Conservation (phyloP, 53 echinoderm and acorn worm species). For the Crossaster papposus region DNA sequence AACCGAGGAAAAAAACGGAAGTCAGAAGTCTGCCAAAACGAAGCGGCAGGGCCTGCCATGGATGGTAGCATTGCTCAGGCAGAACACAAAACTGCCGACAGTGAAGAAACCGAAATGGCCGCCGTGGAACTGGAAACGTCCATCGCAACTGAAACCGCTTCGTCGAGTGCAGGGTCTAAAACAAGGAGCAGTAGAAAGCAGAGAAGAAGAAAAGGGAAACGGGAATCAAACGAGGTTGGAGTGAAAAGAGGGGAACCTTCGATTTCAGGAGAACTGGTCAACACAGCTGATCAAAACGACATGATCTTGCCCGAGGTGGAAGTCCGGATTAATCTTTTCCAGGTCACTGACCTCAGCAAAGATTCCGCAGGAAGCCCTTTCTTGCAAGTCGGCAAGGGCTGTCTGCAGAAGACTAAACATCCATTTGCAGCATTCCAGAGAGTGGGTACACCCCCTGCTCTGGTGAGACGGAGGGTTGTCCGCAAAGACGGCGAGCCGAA, state of each 20-base stretch:
- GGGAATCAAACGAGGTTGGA: neutral
- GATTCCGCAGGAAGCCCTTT: neutral
- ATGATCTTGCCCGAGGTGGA: neutral
- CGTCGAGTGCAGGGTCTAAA: neutral
- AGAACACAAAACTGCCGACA: neutral
- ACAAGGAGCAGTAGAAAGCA: neutral
- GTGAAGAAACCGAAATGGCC: neutral
- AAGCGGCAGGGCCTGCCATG: neutral
- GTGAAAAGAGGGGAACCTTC: neutral
- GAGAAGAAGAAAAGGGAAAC: conserved; percentile 5
- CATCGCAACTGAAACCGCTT: neutral
- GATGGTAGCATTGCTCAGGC: neutral
- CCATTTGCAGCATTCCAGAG: conserved; percentile 75
- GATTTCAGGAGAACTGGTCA: neutral
- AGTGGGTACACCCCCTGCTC: conserved; percentile 62
- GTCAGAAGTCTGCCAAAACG: neutral
- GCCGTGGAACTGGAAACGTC: no score
- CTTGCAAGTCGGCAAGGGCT: neutral
- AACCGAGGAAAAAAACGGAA: conserved; percentile 41
- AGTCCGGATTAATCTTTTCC: conserved; percentile 15
- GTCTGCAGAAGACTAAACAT: neutral
- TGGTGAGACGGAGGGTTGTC: conserved; percentile 28
- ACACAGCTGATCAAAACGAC: neutral
- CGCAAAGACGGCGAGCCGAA: conserved; percentile 24
- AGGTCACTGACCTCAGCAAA: neutral